Percentiles rank a stretch among this genome's conserved stretches.
Evolutionary conservation across 2,113 vertebrate species (phyloP).

Genomic region (Cynoglossus semilaevis): DNA sequence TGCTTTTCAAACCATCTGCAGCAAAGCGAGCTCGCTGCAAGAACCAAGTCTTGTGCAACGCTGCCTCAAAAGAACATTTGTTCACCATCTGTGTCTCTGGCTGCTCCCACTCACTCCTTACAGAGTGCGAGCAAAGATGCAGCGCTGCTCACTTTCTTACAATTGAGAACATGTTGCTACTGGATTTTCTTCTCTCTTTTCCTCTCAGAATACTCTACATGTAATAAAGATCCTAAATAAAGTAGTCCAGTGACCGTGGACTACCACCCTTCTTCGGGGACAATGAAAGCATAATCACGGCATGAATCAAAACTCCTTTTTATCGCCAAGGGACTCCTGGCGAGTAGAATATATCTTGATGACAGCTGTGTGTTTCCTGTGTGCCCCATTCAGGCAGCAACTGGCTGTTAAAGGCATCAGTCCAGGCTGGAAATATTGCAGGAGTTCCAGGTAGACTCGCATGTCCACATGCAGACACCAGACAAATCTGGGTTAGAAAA

Average conservation of each 20-base stretch:
- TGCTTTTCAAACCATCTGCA: constrained; percentile 56
- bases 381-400: constrained; percentile 53
- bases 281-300: constrained; percentile 65
- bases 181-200: constrained; percentile 26
- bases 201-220: constrained; percentile 12
- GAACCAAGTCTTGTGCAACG: constrained; percentile 62
- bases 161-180: constrained; percentile 31
- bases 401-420: constrained; percentile 70
- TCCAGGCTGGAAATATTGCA: constrained; percentile 59
- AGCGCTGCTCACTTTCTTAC: constrained; percentile 26
- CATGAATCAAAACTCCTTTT: constrained; percentile 57
- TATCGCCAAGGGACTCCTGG: constrained; percentile 43
- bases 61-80: constrained; percentile 68
- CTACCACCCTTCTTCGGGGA: constrained; percentile 30
- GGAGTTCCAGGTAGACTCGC: constrained; percentile 47
- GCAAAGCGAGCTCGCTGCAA: constrained; percentile 49
- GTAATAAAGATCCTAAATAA: constrained; percentile 30
- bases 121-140: constrained; percentile 45
- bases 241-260: constrained; percentile 25
- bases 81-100: constrained; percentile 67
- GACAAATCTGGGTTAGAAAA: constrained; percentile 28
- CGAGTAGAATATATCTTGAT: constrained; percentile 57
- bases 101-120: constrained; percentile 61
- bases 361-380: constrained; percentile 72
- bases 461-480: constrained; percentile 30